Conservation (phyloP, 2,888 invertebrate genomes). For the Lutraria lutraria region DNA sequence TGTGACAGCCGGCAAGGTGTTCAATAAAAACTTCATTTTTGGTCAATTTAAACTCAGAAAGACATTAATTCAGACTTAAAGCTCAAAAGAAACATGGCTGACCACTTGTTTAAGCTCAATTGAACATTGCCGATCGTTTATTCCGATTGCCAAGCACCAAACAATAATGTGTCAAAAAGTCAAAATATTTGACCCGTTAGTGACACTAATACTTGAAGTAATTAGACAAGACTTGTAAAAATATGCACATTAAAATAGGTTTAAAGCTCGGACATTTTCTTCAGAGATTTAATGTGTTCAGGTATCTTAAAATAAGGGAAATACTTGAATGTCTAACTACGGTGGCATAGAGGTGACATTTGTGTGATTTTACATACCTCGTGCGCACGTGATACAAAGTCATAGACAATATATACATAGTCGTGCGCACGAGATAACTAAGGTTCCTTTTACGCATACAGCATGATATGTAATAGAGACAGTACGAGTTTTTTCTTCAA, state of each 20-base stretch:
- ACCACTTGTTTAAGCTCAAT: constrained; percentile 42
- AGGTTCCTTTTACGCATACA: too few relatives aligned
- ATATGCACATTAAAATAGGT: not conserved
- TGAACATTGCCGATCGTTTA: constrained; percentile 41
- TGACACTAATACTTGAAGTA: constrained; percentile 47
- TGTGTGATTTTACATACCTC: too few relatives aligned
- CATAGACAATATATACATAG: too few relatives aligned
- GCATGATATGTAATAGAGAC: too few relatives aligned
- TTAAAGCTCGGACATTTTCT: not conserved
- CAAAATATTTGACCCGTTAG: constrained; percentile 29
- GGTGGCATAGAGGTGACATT: too few relatives aligned
- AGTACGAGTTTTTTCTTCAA: too few relatives aligned
- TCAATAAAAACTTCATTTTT: constrained; percentile 54
- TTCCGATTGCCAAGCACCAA: constrained; percentile 48
- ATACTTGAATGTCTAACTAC: not conserved
- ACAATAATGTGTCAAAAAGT: constrained; percentile 55
- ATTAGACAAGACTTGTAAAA: constrained; percentile 31
- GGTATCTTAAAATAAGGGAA: not conserved
- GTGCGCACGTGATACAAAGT: too few relatives aligned
- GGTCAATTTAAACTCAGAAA: constrained; percentile 64
- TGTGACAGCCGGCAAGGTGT: constrained; percentile 46
- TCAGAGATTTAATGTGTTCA: not conserved
- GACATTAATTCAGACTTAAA: constrained; percentile 56
- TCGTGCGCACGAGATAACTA: too few relatives aligned
- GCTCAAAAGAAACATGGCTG: constrained; percentile 32